Conservation (phyloP, 1,140 invertebrate species). For the Bombus balteatus region DNA sequence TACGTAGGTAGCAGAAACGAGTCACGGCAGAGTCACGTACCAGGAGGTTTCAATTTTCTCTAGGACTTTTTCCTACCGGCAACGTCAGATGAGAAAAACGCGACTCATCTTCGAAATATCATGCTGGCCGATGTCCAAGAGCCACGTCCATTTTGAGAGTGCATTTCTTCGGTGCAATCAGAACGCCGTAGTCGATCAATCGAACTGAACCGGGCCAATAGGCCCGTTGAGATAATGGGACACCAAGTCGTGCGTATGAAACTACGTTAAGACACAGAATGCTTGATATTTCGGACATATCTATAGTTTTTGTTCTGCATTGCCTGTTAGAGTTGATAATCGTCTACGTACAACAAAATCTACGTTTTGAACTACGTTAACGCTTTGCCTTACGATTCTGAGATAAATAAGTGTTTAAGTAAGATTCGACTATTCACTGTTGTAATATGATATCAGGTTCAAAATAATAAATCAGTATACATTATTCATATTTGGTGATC, state of each 20-base stretch:
- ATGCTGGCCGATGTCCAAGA: conserved; percentile 53
- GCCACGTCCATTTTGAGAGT: conserved; percentile 14
- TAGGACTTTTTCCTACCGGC: not conserved
- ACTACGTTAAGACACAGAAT: not conserved
- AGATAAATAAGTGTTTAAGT: too few species aligned
- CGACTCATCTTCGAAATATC: conserved; percentile 49
- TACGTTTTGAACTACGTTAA: too few species aligned
- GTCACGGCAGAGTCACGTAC: conserved; percentile 18
- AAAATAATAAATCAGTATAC: too few species aligned
- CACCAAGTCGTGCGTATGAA: conserved; percentile 22
- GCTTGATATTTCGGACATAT: not conserved
- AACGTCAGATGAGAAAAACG: not conserved
- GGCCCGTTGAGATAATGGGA: not conserved
- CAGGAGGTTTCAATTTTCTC: conserved; percentile 44
- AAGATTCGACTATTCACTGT: too few species aligned
- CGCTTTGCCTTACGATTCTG: too few species aligned
- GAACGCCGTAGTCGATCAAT: conserved; percentile 6
- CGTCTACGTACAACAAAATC: too few species aligned
- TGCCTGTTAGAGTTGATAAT: not conserved
- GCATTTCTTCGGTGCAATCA: conserved; percentile 30
- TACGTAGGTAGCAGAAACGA: conserved; percentile 24
- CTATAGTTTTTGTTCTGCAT: not conserved
- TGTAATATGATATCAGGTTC: too few species aligned
- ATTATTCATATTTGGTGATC: too few species aligned
- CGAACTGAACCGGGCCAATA: conserved; percentile 14